Conservation (phyloP, 2,797 vertebrate genomes). For the Sebastes itinus region DNA sequence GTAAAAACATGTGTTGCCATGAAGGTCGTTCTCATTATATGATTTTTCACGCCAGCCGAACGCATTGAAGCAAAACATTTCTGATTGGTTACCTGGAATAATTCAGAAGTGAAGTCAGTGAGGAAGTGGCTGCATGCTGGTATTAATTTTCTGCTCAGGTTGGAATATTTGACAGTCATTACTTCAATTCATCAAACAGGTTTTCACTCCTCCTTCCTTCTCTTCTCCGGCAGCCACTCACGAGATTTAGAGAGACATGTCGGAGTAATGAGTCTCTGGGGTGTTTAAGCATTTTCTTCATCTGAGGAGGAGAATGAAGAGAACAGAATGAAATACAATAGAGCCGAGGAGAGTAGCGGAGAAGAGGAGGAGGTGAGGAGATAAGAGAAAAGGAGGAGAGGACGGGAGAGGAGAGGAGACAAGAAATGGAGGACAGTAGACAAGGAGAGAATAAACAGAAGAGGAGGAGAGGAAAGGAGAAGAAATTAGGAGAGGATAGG, state of each 20-base stretch:
- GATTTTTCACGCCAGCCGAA: background rate
- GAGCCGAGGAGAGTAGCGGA: background rate
- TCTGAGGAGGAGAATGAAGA: background rate
- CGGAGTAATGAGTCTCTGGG: slow-evolving; percentile 41
- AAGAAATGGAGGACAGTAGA: background rate
- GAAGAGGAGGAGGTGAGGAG: background rate
- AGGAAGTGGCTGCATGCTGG: background rate
- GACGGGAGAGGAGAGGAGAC: background rate
- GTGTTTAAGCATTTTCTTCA: slow-evolving; percentile 23
- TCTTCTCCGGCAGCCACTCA: background rate
- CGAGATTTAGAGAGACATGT: slow-evolving; percentile 42
- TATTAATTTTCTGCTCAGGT: slow-evolving; percentile 13
- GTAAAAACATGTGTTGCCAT: background rate
- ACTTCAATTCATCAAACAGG: slow-evolving; percentile 41
- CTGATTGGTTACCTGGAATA: slow-evolving; percentile 1
- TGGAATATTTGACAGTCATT: slow-evolving; percentile 37
- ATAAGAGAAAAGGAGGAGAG: background rate
- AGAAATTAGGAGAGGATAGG: too few relatives aligned
- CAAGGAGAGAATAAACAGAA: background rate
- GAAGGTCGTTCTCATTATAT: background rate
- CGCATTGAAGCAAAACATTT: background rate
- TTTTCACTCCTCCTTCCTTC: slow-evolving; percentile 18
- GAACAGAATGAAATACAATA: background rate
- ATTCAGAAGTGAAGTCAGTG: background rate
- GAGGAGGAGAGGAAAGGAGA: background rate